phyloP scores from a whole-genome alignment of 2,888 invertebrate genomes.

The Craniophora ligustri region DNA sequence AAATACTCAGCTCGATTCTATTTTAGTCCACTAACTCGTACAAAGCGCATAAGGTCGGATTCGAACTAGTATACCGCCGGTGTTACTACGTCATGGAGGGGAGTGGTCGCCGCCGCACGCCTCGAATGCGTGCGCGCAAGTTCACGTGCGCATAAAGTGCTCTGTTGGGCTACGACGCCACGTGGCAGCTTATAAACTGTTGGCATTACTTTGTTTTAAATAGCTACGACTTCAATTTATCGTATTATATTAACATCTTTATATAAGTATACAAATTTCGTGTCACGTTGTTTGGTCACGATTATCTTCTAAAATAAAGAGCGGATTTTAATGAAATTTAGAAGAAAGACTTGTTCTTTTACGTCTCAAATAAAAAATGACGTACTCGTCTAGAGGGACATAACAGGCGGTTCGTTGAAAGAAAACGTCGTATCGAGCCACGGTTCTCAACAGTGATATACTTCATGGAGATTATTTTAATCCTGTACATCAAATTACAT shows the following conservation, averaged over 20 bases:
- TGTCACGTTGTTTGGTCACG: too few species aligned
- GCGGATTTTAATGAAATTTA: too few species aligned
- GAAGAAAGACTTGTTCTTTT: too few species aligned
- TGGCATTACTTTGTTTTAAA: conserved; percentile 25
- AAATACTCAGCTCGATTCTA: not conserved
- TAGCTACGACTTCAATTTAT: conserved; percentile 19
- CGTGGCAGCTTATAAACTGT: conserved; percentile 24
- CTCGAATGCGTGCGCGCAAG: conserved; percentile 47
- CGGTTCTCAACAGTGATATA: too few species aligned
- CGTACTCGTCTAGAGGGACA: too few species aligned
- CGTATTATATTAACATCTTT: not conserved
- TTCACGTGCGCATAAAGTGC: conserved; percentile 37
- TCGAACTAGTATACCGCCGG: conserved; percentile 31
- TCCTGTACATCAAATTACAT: too few species aligned
- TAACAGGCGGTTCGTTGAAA: too few species aligned
- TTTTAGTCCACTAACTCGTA: conserved; percentile 16
- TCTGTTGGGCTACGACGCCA: conserved; percentile 11
- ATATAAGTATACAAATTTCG: too few species aligned
- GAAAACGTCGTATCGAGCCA: too few species aligned
- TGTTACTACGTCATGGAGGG: conserved; percentile 35
- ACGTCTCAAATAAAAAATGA: too few species aligned
- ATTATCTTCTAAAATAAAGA: too few species aligned
- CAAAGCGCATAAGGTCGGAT: conserved; percentile 18
- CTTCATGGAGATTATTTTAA: too few species aligned
- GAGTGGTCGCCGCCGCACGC: conserved; percentile 45